Conservation (phyloP, 2,888 invertebrate species). For the Pseudococcus longispinus region DNA sequence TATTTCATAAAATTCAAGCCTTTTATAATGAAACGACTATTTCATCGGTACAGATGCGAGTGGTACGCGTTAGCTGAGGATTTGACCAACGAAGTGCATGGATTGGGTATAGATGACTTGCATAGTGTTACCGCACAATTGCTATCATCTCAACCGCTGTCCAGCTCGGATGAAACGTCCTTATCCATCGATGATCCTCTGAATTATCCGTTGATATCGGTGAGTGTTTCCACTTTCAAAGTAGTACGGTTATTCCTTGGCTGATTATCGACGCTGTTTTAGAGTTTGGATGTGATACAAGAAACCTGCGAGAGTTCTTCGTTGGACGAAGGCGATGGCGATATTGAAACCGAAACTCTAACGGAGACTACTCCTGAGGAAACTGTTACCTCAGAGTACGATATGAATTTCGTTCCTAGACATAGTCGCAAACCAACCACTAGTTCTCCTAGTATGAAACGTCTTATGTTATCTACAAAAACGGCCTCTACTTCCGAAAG, state of each 20-base stretch:
- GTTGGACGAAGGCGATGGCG: conserved; percentile 57
- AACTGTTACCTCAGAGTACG: background rate
- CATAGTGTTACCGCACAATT: conserved; percentile 64
- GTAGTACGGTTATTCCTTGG: background rate
- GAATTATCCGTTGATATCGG: conserved; percentile 46
- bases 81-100: conserved; percentile 63
- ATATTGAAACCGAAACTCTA: conserved; percentile 55
- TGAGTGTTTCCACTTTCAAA: background rate
- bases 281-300: conserved; percentile 58
- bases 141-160: conserved; percentile 59
- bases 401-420: conserved; percentile 39
- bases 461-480: conserved; percentile 47
- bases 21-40: background rate
- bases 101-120: conserved; percentile 64
- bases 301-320: conserved; percentile 58
- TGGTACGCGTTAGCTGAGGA: conserved; percentile 65
- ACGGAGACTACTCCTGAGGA: conserved; percentile 56
- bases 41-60: conserved; percentile 63
- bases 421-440: conserved; percentile 48
- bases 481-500: conserved; percentile 58
- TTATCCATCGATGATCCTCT: conserved; percentile 48
- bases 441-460: conserved; percentile 45
- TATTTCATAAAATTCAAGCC: background rate
- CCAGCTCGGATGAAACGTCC: conserved; percentile 54
- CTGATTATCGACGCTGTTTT: background rate